These are phyloP conservation scores for Mohoua ochrocephala DNA, from an alignment of 2,113 vertebrate genomes.

Conservation along the genomic window DNA sequence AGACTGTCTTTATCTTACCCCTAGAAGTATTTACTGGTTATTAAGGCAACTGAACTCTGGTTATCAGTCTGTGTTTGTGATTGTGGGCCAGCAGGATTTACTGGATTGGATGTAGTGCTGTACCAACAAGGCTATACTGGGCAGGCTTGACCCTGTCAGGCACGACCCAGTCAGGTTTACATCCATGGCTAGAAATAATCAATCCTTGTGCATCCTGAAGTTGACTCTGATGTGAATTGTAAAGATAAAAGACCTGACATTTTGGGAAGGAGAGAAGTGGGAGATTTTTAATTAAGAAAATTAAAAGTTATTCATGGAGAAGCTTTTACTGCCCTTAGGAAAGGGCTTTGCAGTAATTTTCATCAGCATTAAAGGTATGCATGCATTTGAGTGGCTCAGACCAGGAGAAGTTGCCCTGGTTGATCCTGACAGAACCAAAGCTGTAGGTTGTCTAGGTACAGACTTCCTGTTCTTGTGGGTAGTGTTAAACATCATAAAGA, in stretches of 20 bases:
- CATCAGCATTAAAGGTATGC: fast-evolving
- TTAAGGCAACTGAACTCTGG: background rate
- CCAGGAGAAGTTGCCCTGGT: background rate
- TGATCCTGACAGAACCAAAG: background rate
- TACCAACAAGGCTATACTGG: background rate
- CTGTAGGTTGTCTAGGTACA: background rate
- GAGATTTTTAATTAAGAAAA: background rate
- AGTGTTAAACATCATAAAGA: background rate
- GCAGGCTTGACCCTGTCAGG: background rate
- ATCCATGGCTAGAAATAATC: background rate
- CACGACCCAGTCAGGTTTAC: background rate
- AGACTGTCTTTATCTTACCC: background rate
- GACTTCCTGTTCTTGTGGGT: background rate
- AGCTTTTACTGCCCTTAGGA: background rate
- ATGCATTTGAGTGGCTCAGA: background rate
- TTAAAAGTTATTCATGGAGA: background rate
- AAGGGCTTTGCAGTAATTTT: background rate
- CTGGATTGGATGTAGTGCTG: background rate
- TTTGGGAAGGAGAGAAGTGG: background rate
- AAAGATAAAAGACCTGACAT: background rate
- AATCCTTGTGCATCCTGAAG: background rate
- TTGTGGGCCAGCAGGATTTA: background rate
- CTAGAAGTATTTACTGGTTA: background rate
- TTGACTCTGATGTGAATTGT: background rate
- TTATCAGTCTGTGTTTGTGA: background rate